Conservation (phyloP, 2,797 vertebrate species). For the Tokudaia tokunoshimensis region DNA sequence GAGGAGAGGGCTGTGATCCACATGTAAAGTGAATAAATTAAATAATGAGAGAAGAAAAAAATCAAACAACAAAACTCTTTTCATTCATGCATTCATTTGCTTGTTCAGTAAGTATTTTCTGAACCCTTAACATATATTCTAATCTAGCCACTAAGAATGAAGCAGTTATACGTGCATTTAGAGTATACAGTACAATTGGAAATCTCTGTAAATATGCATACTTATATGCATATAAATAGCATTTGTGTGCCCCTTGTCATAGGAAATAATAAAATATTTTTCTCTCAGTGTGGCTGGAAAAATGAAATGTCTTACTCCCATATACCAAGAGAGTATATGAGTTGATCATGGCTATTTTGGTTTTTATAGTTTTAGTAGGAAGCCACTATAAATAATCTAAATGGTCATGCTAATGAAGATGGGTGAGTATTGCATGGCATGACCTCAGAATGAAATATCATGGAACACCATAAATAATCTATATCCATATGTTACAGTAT, state of each 20-base stretch:
- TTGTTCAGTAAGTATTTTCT: constrained; percentile 46
- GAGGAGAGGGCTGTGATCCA: not conserved
- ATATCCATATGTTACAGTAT: not conserved
- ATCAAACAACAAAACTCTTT: not conserved
- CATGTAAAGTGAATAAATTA: not conserved
- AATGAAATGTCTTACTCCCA: not conserved
- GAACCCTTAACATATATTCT: not conserved
- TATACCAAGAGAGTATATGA: not conserved
- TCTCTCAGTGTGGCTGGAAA: not conserved
- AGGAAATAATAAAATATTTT: constrained; percentile 21
- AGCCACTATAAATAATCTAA: not conserved
- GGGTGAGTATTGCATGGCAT: not conserved
- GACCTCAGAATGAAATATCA: constrained; percentile 34
- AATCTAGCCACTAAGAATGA: not conserved
- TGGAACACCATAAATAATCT: not conserved
- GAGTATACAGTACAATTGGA: not conserved
- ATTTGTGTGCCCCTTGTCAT: not conserved
- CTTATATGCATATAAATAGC: not conserved
- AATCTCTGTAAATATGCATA: not conserved
- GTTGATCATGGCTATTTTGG: not conserved
- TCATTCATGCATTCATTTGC: not conserved
- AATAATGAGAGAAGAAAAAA: not conserved
- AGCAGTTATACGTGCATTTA: not conserved
- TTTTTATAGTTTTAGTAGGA: constrained; percentile 54
- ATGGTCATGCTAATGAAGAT: constrained; percentile 55